phyloP scores from a whole-genome alignment of 2,113 vertebrate species.

The Percopsis transmontana region DNA sequence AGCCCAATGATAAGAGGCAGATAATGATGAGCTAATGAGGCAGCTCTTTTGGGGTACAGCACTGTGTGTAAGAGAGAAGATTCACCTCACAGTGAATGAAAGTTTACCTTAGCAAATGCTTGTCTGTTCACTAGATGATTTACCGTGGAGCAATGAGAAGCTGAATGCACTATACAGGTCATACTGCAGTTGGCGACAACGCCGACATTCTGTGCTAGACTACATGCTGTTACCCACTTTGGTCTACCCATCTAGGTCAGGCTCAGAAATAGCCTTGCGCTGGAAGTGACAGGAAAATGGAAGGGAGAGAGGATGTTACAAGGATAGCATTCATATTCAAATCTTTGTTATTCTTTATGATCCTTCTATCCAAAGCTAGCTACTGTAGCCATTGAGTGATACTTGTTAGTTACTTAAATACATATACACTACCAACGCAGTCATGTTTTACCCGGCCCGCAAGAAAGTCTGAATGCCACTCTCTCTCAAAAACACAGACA shows the following conservation, averaged over 20 bases:
- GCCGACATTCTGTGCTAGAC: constrained; percentile 28
- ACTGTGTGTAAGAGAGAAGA: neutral
- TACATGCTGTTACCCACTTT: constrained; percentile 40
- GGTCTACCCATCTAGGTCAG: constrained; percentile 57
- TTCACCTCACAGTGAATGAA: neutral
- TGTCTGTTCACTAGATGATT: neutral
- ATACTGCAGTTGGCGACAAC: constrained; percentile 9
- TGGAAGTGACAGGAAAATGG: constrained; percentile 44
- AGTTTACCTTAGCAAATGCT: neutral
- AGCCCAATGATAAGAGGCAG: too few relatives aligned
- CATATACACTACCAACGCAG: too few relatives aligned
- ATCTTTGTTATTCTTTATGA: neutral
- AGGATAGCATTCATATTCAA: neutral
- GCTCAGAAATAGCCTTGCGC: constrained; percentile 50
- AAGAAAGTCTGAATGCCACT: too few relatives aligned
- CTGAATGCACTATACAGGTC: constrained; percentile 12
- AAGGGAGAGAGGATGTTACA: neutral
- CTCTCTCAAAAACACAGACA: too few relatives aligned
- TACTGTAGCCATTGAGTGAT: too few relatives aligned
- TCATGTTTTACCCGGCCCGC: too few relatives aligned
- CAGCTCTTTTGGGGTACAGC: neutral
- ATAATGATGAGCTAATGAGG: too few relatives aligned
- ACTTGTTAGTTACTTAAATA: too few relatives aligned
- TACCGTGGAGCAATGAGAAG: neutral
- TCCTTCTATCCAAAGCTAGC: too few relatives aligned